A percentile compares a stretch with the other conserved stretches of the same genome.
Evolutionary conservation across 2,888 invertebrate species (phyloP).

Genomic region (Monopis laevigella): DNA sequence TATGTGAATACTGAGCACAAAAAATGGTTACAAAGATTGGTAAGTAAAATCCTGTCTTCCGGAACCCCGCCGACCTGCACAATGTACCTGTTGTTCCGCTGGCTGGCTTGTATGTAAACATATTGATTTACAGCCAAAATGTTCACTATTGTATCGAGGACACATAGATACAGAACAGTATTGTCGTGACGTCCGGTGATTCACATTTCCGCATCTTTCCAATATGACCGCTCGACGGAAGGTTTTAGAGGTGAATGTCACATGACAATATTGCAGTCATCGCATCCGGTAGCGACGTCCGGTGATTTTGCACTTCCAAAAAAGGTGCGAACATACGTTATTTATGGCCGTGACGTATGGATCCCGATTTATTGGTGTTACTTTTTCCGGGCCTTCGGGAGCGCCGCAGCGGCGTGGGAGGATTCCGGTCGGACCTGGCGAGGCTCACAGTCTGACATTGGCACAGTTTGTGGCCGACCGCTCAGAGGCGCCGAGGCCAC

Average conservation of each 20-base stretch:
- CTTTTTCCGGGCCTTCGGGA: constrained; percentile 41
- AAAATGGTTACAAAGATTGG: neutral
- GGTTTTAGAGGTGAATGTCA: constrained; percentile 2
- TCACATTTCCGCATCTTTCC: neutral
- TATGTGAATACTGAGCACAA: constrained; percentile 1
- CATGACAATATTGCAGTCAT: constrained; percentile 14
- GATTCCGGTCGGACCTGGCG: too few species aligned
- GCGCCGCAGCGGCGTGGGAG: constrained; percentile 39
- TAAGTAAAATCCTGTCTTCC: constrained; percentile 3
- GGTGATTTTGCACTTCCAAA: constrained; percentile 61
- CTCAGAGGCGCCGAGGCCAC: constrained; percentile 50
- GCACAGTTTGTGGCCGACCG: constrained; percentile 62
- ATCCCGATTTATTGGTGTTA: constrained; percentile 31
- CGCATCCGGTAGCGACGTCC: constrained; percentile 61
- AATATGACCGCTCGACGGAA: neutral
- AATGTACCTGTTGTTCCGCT: constrained; percentile 1
- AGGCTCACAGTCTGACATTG: constrained; percentile 46
- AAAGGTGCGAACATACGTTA: constrained; percentile 60
- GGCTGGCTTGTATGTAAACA: constrained; percentile 3
- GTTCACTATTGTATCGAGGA: constrained; percentile 45
- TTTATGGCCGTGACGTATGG: constrained; percentile 58
- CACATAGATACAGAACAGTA: constrained; percentile 32
- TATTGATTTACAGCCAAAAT: constrained; percentile 12
- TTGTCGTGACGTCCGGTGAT: constrained; percentile 7
- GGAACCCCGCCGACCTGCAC: constrained; percentile 1